Conservation (phyloP, 2,797 vertebrate genomes). For the Chelidonichthys spinosus region DNA sequence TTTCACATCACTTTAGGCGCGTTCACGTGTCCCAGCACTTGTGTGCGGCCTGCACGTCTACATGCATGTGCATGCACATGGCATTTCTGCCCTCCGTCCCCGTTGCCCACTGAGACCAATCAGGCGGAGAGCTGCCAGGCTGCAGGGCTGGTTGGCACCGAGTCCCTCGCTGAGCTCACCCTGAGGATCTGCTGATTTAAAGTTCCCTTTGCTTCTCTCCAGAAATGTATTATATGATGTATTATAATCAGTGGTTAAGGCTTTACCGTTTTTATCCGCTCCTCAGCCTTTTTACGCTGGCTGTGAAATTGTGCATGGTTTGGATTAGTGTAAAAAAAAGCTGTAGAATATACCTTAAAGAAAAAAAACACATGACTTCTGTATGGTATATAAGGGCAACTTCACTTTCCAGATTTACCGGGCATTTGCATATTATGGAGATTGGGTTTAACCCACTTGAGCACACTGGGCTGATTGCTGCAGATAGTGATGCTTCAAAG, state of each 20-base stretch:
- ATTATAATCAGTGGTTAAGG: slow-evolving; percentile 38
- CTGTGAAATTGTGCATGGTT: slow-evolving; percentile 12
- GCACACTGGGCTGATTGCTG: slow-evolving; percentile 69
- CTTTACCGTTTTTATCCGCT: slow-evolving; percentile 48
- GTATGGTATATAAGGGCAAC: slow-evolving; percentile 7
- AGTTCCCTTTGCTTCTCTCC: slow-evolving; percentile 60
- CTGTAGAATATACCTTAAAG: not conserved
- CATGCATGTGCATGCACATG: slow-evolving; percentile 58
- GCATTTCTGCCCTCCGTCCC: slow-evolving; percentile 65
- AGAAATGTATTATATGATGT: slow-evolving; percentile 50
- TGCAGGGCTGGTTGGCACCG: slow-evolving; percentile 66
- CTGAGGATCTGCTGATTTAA: slow-evolving; percentile 73
- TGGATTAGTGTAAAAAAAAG: slow-evolving; percentile 21
- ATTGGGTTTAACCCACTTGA: slow-evolving; percentile 71
- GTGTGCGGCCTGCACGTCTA: slow-evolving; percentile 19
- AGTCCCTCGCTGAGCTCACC: slow-evolving; percentile 60
- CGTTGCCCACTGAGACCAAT: slow-evolving; percentile 76
- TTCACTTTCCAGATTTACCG: slow-evolving; percentile 31
- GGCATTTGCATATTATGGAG: slow-evolving; percentile 75
- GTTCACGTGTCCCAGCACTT: not conserved
- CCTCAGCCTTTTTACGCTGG: slow-evolving; percentile 14
- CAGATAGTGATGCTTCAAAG: slow-evolving; percentile 74
- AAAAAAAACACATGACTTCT: not conserved
- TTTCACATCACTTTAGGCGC: slow-evolving; percentile 11
- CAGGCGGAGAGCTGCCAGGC: slow-evolving; percentile 70